Base-by-base conservation (phyloP, 2,113 vertebrate genomes). In the Sturnus vulgaris region DNA sequence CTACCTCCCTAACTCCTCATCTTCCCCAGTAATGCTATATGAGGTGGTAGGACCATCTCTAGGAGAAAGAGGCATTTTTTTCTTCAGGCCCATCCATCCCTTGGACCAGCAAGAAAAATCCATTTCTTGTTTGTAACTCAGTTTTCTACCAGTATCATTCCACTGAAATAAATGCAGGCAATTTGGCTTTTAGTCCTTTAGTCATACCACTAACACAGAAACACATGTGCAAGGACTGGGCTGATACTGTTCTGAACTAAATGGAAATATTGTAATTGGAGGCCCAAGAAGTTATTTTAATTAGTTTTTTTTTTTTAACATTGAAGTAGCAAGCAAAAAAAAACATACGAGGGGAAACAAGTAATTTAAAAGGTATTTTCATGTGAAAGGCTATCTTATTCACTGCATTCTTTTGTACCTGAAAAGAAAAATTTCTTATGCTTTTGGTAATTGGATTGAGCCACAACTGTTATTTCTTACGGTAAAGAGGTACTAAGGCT, bases 371-470 rank as follows among this genome's bases (percentile, higher is more conserved):
- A 44, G 8, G 57, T 31, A 57, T 49, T 78, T 87, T 78, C 6
- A 27, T 44, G 11, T 73, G 60, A 44, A 84, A 82, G 31, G 5
- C 19, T 86, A 53, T 88, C 61, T 95, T 91, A 93, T 81, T 96
- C 80, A 92, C 85, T 92, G 86, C 56, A 94, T 93, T 93, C 73
- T 72, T 96, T 92, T 87, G 53, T 66, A 75, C 91, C 79, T 93
- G 90, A 95, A 95, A 97, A 60, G 59, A 90, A 92, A 96, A 95
- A 86, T 39, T 77, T 96, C 28, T 47, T 78, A 46, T 87, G 77
- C 73, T 84, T 84, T 65, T 50, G 53, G 9, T 83, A 56, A 52
- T 37, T 95, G 94, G 88, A 95, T 96, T 90, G 89, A 72, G 46
- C 79, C 94, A 85, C 57, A 71, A 40, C 52, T 92, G 60, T 92